Conservation (phyloP, 2,888 invertebrate genomes). For the Furcula furcula region DNA sequence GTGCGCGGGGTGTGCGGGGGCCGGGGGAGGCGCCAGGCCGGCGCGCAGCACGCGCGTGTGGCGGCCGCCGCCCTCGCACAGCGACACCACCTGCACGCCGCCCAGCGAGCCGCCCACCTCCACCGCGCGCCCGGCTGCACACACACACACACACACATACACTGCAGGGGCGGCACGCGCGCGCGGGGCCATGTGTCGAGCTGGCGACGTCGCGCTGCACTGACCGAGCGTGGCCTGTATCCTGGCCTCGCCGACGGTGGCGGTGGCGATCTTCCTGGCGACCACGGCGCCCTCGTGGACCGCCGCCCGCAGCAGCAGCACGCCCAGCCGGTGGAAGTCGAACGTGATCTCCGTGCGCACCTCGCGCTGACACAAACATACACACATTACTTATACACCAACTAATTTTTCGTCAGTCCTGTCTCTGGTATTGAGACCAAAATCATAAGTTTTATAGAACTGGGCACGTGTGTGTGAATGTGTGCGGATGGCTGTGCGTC, state of each 20-base stretch:
- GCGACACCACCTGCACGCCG: slow-evolving; percentile 94
- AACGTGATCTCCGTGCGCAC: slow-evolving; percentile 92
- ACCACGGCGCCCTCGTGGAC: slow-evolving; percentile 86
- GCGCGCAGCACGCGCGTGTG: slow-evolving; percentile 94
- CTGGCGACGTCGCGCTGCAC: slow-evolving; percentile 12
- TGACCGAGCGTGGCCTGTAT: slow-evolving; percentile 91
- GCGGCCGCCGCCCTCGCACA: slow-evolving; percentile 90
- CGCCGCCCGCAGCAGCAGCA: slow-evolving; percentile 91
- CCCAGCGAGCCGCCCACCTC: slow-evolving; percentile 93
- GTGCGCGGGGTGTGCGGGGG: slow-evolving; percentile 23
- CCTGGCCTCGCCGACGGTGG: slow-evolving; percentile 94
- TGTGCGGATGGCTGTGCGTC: too few species aligned
- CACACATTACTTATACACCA: neutral
- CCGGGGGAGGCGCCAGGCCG: slow-evolving; percentile 71
- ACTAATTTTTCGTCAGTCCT: neutral
- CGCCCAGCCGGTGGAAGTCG: slow-evolving; percentile 95
- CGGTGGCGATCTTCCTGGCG: slow-evolving; percentile 95
- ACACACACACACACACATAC: neutral
- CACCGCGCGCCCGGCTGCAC: slow-evolving; percentile 73
- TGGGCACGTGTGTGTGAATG: too few species aligned
- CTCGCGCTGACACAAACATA: slow-evolving; percentile 38
- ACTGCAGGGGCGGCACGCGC: neutral
- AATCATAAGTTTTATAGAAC: too few species aligned
- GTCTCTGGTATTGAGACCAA: too few species aligned
- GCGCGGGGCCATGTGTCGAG: too few species aligned